Conservation (phyloP, 2,888 invertebrate species). For the Molanna angustata region DNA sequence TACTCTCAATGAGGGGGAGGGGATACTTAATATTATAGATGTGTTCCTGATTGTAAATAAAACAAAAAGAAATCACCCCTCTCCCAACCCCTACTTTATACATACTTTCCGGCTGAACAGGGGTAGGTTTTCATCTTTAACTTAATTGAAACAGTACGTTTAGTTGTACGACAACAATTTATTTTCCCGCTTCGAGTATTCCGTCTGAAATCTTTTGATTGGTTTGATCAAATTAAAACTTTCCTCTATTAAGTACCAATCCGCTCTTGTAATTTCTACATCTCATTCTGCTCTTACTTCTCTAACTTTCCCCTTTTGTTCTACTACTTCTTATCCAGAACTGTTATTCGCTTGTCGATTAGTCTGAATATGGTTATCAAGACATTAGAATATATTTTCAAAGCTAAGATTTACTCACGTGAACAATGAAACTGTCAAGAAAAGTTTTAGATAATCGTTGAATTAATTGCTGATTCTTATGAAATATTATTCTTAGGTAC, state of each 20-base stretch:
- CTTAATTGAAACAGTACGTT: constrained; percentile 20
- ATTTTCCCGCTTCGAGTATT: constrained; percentile 17
- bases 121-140: neutral
- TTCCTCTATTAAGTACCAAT: constrained; percentile 25
- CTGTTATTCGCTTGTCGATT: neutral
- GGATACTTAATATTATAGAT: too few relatives aligned
- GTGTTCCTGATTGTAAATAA: too few relatives aligned
- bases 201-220: constrained; percentile 19
- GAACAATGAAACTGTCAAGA: too few relatives aligned
- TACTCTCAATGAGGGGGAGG: too few relatives aligned
- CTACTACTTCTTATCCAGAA: neutral
- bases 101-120: neutral
- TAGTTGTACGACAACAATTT: constrained; percentile 10
- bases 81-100: neutral
- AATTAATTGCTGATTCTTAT: too few relatives aligned
- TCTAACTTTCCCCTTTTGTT: neutral
- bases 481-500: too few relatives aligned
- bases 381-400: too few relatives aligned
- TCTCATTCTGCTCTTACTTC: constrained; percentile 1
- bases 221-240: constrained; percentile 27
- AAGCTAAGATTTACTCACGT: too few relatives aligned
- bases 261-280: constrained; percentile 19
- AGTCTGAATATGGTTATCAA: neutral
- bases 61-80: neutral
- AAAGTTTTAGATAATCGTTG: too few relatives aligned